A percentile compares a stretch with the other conserved stretches of the same genome.
Conservation (phyloP, 30 jellyfish, hydroid and myxozoan genomes). For the Turritopsis dohrnii region DNA sequence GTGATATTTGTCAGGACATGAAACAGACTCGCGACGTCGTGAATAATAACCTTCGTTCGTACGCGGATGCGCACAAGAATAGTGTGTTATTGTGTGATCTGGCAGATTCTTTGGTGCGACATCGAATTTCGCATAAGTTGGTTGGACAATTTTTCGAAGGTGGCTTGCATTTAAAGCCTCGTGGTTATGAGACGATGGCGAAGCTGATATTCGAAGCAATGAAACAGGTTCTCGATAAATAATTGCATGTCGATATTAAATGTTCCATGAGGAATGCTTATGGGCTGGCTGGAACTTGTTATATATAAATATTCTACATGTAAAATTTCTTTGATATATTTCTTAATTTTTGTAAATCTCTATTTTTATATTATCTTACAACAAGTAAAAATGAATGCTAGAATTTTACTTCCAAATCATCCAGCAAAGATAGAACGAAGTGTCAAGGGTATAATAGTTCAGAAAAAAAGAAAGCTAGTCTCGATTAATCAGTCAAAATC, state of each 20-base stretch:
- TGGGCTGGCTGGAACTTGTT: too few species aligned
- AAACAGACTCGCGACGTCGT: slow-evolving; percentile 75
- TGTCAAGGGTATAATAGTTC: too few species aligned
- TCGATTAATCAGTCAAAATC: too few species aligned
- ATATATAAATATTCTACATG: neutral
- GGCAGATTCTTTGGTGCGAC: slow-evolving; percentile 70
- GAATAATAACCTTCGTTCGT: slow-evolving; percentile 54
- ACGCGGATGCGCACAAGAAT: slow-evolving; percentile 56
- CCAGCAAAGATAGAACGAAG: too few species aligned
- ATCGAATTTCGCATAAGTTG: slow-evolving; percentile 44
- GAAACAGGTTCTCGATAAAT: slow-evolving; percentile 28
- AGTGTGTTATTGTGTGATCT: slow-evolving; percentile 71
- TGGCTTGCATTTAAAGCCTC: slow-evolving; percentile 83
- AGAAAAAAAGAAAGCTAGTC: too few species aligned
- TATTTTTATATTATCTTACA: neutral
- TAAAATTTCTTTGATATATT: neutral
- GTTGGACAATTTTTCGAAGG: slow-evolving; percentile 93
- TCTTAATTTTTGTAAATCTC: neutral
- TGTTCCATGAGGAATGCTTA: too few species aligned
- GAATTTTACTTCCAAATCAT: too few species aligned
- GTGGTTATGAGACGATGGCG: slow-evolving; percentile 96
- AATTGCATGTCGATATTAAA: too few species aligned
- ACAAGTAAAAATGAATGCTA: too few species aligned
- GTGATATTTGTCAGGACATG: slow-evolving; percentile 78
- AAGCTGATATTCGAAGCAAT: slow-evolving; percentile 59